Base-by-base conservation (phyloP, 2,888 invertebrate genomes). In the Temnothorax unifasciatus region DNA sequence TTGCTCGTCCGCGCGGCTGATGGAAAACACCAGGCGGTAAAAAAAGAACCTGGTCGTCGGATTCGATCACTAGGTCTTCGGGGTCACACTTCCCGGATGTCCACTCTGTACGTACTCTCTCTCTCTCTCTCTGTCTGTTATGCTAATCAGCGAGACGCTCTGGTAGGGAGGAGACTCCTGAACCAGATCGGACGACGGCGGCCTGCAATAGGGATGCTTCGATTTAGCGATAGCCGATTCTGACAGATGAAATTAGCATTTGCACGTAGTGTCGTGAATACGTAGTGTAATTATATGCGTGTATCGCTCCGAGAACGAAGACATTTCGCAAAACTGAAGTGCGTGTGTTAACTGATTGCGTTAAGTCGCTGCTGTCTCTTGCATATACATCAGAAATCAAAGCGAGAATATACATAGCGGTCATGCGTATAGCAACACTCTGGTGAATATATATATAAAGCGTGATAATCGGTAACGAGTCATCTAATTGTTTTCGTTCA, bases 1-100 rank as follows among this genome's bases (percentile, higher is more conserved):
- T 47, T 59, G 21, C 52, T 59, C 47, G 57, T 52, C 81, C 54
- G 8, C 6, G 25, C 59, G 15, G n/a, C 1, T 71, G 4, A 50
- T 9, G 15, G 64, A 75, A 76, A 79, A 83, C 64, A 71, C 44
- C 47, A 52, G 18, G 41, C 66, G 68, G 64, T 77, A 82, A 50
- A 79, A 57, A 83, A 81, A 41, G 8, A 57, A 86, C 86, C 85
- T 84, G 73, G 64, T 66, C n/a, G 47, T 18, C 47, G 38, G 76
- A 83, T 75, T 61, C 59, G 61, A 66, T 76, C 34, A 74, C 52
- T 69, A 71, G 90, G 89, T 92, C 89, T 81, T 84, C 74, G 91
- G 88, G 93, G 93, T 93, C 93, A 93, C 93, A 92, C 92, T 93
- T 93, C 93, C 93, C 92, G 93, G 93, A 93, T 91, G 90, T 87